phyloP scores from a whole-genome alignment of 2,113 vertebrate species.

The Malurus elegans region DNA sequence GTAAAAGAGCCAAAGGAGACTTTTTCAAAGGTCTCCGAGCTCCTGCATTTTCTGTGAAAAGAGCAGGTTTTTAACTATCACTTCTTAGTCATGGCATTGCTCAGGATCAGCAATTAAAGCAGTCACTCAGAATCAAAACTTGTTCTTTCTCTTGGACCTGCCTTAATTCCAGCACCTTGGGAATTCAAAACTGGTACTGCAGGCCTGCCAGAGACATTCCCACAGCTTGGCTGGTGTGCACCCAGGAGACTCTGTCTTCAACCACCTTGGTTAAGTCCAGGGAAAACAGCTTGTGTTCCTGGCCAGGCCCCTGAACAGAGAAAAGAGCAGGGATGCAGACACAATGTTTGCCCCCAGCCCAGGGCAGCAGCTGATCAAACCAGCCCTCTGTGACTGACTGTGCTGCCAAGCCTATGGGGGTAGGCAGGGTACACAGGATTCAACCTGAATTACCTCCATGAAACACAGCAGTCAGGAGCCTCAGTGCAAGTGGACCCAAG shows the following conservation, averaged over 20 bases:
- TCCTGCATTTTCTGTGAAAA: not conserved
- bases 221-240: not conserved
- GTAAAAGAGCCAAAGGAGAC: not conserved
- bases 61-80: not conserved
- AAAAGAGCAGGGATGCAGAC: not conserved
- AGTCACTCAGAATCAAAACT: not conserved
- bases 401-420: not conserved
- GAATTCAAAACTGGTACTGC: not conserved
- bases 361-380: not conserved
- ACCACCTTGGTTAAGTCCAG: not conserved
- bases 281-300: not conserved
- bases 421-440: not conserved
- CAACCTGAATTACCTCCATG: not conserved
- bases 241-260: not conserved
- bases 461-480: not conserved
- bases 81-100: not conserved
- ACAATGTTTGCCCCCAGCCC: not conserved
- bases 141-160: not conserved
- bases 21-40: not conserved
- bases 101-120: not conserved
- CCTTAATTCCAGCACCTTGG: not conserved
- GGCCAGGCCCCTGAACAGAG: not conserved
- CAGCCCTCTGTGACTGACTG: accelerated
- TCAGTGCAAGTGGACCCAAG: accelerated
- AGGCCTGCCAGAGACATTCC: not conserved